phyloP scores from a whole-genome alignment of 2,888 invertebrate genomes.

The Chalcis sispes region DNA sequence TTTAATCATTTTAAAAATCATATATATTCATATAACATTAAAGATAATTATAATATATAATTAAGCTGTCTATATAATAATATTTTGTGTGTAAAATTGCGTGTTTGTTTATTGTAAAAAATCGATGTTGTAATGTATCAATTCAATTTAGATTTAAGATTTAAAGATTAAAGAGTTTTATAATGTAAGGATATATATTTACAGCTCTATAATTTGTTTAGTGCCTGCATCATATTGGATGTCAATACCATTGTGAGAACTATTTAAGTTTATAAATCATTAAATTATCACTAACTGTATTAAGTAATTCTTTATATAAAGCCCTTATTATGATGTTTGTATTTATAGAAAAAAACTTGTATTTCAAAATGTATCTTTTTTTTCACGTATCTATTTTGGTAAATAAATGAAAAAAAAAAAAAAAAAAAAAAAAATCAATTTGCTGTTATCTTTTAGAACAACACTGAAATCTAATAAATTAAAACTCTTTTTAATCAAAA shows the following conservation, averaged over 20 bases:
- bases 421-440: too few relatives aligned
- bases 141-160: slow-evolving; percentile 26
- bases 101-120: slow-evolving; percentile 41
- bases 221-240: slow-evolving; percentile 1
- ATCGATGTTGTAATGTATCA: slow-evolving; percentile 32
- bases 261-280: not conserved
- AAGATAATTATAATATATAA: slow-evolving; percentile 42
- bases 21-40: slow-evolving; percentile 25
- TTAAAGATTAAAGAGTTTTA: slow-evolving; percentile 24
- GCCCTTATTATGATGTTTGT: slow-evolving; percentile 4
- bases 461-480: too few relatives aligned
- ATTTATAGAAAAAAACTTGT: not conserved
- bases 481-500: not conserved
- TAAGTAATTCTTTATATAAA: slow-evolving; percentile 3
- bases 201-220: slow-evolving; percentile 21
- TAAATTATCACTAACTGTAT: not conserved
- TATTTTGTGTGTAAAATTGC: slow-evolving; percentile 33
- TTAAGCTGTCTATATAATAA: slow-evolving; percentile 24
- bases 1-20: slow-evolving; percentile 36
- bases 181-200: slow-evolving; percentile 20
- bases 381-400: slow-evolving; percentile 59
- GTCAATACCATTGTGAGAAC: slow-evolving; percentile 1
- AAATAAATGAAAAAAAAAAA: slow-evolving; percentile 56
- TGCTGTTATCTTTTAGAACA: too few relatives aligned
- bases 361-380: slow-evolving; percentile 26